Evolutionary conservation across 2,797 vertebrate species (phyloP).

Genomic region (Coregonus suidteri): DNA sequence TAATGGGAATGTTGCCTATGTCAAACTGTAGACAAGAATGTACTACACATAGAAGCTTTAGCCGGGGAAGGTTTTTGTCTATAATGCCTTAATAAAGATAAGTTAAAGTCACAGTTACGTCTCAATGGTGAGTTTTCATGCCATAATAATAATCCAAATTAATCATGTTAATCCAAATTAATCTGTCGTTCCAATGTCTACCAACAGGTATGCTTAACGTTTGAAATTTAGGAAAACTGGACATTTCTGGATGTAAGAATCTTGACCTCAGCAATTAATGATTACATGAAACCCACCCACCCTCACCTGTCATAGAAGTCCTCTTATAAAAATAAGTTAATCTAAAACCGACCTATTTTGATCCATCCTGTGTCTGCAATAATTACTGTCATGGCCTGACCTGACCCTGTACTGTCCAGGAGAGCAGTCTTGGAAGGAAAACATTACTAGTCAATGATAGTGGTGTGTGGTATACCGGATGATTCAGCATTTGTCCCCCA

Average conservation of each 20-base stretch:
- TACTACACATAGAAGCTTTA: too few relatives aligned
- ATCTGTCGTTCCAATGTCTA: not conserved
- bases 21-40: too few relatives aligned
- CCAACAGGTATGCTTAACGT: not conserved
- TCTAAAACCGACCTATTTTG: not conserved
- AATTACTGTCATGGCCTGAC: not conserved
- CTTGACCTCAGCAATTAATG: not conserved
- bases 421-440: not conserved
- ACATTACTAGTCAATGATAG: not conserved
- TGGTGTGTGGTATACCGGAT: not conserved
- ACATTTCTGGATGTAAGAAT: not conserved
- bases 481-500: not conserved
- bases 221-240: not conserved
- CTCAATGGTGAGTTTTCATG: too few relatives aligned
- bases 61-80: too few relatives aligned
- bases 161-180: not conserved
- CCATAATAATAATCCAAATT: too few relatives aligned
- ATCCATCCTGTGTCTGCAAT: not conserved
- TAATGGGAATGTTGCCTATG: too few relatives aligned
- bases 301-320: not conserved
- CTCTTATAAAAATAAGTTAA: not conserved
- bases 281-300: not conserved
- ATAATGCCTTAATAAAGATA: too few relatives aligned
- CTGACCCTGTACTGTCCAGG: not conserved
- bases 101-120: too few relatives aligned